phyloP scores from a whole-genome alignment of 2,888 invertebrate genomes.

The Rhynchonema sp. region DNA sequence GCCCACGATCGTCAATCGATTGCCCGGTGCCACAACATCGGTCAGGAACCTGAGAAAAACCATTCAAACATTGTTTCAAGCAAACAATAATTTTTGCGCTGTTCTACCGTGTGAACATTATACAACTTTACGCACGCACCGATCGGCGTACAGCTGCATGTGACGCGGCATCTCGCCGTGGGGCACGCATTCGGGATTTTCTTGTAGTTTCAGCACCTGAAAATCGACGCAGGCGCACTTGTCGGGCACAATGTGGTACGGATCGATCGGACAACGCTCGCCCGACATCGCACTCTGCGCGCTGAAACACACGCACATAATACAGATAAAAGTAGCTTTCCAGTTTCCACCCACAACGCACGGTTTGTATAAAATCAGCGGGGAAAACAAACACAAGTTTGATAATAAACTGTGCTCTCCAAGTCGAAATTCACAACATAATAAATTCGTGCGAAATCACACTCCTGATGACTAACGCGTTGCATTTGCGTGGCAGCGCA shows the following conservation, averaged over 20 bases:
- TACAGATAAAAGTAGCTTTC: no score
- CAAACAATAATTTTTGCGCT: no score
- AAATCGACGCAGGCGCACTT: conserved; percentile 93
- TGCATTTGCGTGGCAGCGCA: conserved; percentile 77
- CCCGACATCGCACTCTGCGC: conserved; percentile 55
- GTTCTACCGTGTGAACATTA: background rate
- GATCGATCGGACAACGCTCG: conserved; percentile 74
- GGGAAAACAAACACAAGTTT: no score
- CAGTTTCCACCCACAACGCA: no score
- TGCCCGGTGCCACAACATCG: conserved; percentile 86
- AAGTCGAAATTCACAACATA: no score
- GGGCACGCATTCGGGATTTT: conserved; percentile 74
- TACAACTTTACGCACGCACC: conserved; percentile 34
- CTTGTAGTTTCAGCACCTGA: conserved; percentile 75
- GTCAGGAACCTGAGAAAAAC: conserved; percentile 61
- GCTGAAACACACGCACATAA: no score
- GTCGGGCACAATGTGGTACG: conserved; percentile 91
- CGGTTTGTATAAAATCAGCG: no score
- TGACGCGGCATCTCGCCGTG: conserved; percentile 97
- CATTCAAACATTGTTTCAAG: no score
- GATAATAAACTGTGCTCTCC: no score
- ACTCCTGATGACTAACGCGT: conserved; percentile 47
- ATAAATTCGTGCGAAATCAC: no score
- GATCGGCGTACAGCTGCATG: conserved; percentile 75
- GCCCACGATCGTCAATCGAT: conserved; percentile 64